A percentile compares a stretch with the other conserved stretches of the same genome.
Evolutionary conservation across 2,113 vertebrate species (phyloP).

Genomic region (Chaetura pelagica): DNA sequence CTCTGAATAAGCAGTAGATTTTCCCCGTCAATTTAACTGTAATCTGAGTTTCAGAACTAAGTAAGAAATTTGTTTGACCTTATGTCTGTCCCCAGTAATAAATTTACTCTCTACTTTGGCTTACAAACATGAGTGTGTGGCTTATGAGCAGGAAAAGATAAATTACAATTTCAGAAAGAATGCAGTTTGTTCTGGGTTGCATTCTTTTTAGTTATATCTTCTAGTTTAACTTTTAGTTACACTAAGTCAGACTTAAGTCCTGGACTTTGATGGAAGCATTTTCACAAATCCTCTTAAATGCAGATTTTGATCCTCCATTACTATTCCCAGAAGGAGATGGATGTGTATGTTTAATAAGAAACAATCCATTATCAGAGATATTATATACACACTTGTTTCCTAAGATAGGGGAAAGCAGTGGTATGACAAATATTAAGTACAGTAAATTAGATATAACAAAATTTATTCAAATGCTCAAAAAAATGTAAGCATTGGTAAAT

Average conservation of each 20-base stretch:
- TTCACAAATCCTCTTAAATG: not conserved
- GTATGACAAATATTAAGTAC: not conserved
- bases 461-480: not conserved
- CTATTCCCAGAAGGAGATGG: not conserved
- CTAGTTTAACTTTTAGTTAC: not conserved
- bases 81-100: not conserved
- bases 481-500: not conserved
- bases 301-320: not conserved
- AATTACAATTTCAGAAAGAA: not conserved
- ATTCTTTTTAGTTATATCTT: not conserved
- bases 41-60: not conserved
- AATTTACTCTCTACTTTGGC: not conserved
- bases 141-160: not conserved
- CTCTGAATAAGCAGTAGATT: not conserved
- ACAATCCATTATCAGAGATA: not conserved
- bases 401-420: not conserved
- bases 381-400: not conserved
- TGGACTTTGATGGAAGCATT: not conserved
- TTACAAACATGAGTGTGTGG: not conserved
- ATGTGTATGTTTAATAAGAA: not conserved
- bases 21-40: not conserved
- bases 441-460: not conserved
- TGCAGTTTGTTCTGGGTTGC: not conserved
- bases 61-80: not conserved
- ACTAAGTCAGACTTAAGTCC: not conserved